These are phyloP conservation scores for Volucella bombylans DNA, from an alignment of 2,888 invertebrate species.

Conservation along the genomic window DNA sequence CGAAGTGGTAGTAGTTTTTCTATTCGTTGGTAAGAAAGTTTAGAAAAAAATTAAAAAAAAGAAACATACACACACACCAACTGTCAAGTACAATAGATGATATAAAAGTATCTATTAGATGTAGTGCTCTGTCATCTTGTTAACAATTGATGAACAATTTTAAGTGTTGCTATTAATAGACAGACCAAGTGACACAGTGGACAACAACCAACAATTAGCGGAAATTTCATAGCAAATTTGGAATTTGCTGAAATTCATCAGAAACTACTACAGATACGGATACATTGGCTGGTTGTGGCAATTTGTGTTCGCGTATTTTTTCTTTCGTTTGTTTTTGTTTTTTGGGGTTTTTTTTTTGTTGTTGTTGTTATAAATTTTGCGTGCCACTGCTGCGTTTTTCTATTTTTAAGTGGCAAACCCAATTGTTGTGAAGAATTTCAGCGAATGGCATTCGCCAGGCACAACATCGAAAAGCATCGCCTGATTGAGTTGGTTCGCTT, in stretches of 20 bases:
- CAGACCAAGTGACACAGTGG: constrained; percentile 1
- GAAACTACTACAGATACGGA: too few species aligned
- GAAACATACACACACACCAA: not conserved
- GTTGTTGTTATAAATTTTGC: constrained; percentile 40
- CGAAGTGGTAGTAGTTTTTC: constrained; percentile 68
- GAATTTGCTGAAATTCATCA: not conserved
- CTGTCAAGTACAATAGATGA: constrained; percentile 19
- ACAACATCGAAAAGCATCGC: constrained; percentile 81
- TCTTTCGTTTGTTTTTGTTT: too few species aligned
- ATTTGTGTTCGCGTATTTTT: too few species aligned
- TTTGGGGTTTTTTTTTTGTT: constrained; percentile 7
- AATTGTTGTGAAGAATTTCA: constrained; percentile 28
- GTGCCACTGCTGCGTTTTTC: constrained; percentile 66
- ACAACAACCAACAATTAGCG: constrained; percentile 23
- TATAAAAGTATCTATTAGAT: not conserved
- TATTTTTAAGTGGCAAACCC: constrained; percentile 56
- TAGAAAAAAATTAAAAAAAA: constrained; percentile 5
- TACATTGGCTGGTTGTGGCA: too few species aligned
- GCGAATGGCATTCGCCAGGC: constrained; percentile 80
- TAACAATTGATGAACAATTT: constrained; percentile 50
- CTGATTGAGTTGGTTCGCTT: constrained; percentile 81
- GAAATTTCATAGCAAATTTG: constrained; percentile 35
- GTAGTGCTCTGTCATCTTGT: constrained; percentile 39
- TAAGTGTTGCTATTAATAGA: constrained; percentile 50
- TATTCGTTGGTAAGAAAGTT: constrained; percentile 28